Conservation (phyloP, 2,888 invertebrate species). For the Leucoma salicis region DNA sequence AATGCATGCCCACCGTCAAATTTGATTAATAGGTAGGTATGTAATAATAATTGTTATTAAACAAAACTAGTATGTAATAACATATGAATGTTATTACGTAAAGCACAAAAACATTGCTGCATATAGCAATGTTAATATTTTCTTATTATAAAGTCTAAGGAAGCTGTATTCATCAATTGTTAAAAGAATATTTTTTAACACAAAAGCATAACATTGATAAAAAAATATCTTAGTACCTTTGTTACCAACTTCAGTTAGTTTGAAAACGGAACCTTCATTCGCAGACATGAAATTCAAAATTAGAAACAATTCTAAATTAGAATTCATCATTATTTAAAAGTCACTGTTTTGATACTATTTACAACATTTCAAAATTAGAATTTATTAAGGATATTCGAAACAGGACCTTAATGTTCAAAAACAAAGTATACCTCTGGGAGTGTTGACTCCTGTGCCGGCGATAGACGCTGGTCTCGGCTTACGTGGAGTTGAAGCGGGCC, state of each 20-base stretch:
- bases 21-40: too few species aligned
- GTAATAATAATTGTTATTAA: too few species aligned
- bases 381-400: background rate
- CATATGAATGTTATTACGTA: too few species aligned
- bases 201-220: too few species aligned
- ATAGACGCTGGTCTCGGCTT: slow-evolving; percentile 86
- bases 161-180: too few species aligned
- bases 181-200: too few species aligned
- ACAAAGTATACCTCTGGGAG: slow-evolving; percentile 61
- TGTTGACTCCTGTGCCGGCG: slow-evolving; percentile 90
- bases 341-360: too few species aligned
- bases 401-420: background rate
- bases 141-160: too few species aligned
- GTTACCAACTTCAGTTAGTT: slow-evolving; percentile 12
- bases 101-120: too few species aligned
- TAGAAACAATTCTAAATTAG: background rate
- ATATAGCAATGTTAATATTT: too few species aligned
- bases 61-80: too few species aligned
- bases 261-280: slow-evolving; percentile 14
- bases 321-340: slow-evolving; percentile 1
- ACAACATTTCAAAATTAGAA: background rate
- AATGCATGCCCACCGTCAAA: too few species aligned
- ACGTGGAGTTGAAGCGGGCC: slow-evolving; percentile 84
- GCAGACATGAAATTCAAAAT: slow-evolving; percentile 12
- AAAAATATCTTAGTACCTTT: slow-evolving; percentile 12